A percentile compares a stretch with the other conserved stretches of the same genome.
These are phyloP conservation scores for Leptinotarsa haldemani DNA, from an alignment of 2,888 invertebrate genomes.

Conservation along the genomic window DNA sequence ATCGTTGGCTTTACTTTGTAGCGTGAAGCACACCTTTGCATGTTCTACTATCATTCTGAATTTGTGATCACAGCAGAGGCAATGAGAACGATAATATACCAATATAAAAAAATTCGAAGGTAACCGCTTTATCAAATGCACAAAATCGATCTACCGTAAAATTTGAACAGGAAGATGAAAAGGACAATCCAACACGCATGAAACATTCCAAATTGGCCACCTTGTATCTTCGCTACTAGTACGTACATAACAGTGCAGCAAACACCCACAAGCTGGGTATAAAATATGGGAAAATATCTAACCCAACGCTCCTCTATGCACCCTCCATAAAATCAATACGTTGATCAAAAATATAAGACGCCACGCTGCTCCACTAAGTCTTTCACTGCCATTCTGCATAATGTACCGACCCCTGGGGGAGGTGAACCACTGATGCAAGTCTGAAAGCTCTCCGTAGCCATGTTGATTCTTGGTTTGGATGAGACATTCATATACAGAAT, in stretches of 20 bases:
- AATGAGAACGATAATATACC: no score
- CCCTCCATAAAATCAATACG: conserved; percentile 4
- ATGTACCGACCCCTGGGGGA: conserved; percentile 59
- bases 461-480: conserved; percentile 71
- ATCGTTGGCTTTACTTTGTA: no score
- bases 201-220: no score
- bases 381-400: conserved; percentile 41
- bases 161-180: no score
- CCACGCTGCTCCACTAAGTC: neutral
- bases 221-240: neutral
- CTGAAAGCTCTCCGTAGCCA: conserved; percentile 70
- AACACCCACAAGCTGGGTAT: neutral
- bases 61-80: no score
- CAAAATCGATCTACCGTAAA: no score
- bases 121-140: no score
- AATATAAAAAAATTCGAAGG: no score
- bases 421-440: conserved; percentile 69
- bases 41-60: no score
- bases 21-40: no score
- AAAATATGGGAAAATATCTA: neutral
- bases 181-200: no score
- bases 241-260: neutral
- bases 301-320: neutral
- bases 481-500: conserved; percentile 70
- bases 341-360: neutral